A percentile compares a stretch with the other conserved stretches of the same genome.
These are phyloP conservation scores for Sebastes minor DNA, from an alignment of 2,797 vertebrate genomes.

Conservation along the genomic window DNA sequence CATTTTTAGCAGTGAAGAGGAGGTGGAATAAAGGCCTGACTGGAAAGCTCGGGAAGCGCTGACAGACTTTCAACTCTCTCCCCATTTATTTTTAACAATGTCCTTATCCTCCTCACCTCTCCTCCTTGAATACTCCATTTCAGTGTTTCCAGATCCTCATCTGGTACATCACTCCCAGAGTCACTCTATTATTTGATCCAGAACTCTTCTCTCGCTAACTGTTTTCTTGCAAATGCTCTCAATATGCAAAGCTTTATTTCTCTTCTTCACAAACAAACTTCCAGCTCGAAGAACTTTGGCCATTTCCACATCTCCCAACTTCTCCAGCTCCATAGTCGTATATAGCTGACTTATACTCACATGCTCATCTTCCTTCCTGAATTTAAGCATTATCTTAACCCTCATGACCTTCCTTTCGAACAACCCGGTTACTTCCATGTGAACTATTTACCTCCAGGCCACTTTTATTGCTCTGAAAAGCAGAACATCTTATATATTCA, in stretches of 20 bases:
- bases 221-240: neutral
- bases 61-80: neutral
- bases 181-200: neutral
- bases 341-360: neutral
- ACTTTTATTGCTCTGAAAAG: neutral
- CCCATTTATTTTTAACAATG: neutral
- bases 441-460: neutral
- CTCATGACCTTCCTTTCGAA: neutral
- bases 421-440: neutral
- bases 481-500: neutral
- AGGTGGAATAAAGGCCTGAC: neutral
- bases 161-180: neutral
- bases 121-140: neutral
- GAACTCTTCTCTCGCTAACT: neutral
- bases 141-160: neutral
- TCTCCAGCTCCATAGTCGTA: neutral
- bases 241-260: neutral
- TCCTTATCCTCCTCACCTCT: neutral
- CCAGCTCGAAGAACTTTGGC: neutral
- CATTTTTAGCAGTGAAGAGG: neutral
- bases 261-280: neutral
- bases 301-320: neutral
- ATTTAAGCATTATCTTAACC: neutral
- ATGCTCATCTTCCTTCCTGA: neutral
- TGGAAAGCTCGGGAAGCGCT: neutral